These are phyloP conservation scores for Premnoplex brunnescens DNA, from an alignment of 2,797 vertebrate species.

Conservation along the genomic window DNA sequence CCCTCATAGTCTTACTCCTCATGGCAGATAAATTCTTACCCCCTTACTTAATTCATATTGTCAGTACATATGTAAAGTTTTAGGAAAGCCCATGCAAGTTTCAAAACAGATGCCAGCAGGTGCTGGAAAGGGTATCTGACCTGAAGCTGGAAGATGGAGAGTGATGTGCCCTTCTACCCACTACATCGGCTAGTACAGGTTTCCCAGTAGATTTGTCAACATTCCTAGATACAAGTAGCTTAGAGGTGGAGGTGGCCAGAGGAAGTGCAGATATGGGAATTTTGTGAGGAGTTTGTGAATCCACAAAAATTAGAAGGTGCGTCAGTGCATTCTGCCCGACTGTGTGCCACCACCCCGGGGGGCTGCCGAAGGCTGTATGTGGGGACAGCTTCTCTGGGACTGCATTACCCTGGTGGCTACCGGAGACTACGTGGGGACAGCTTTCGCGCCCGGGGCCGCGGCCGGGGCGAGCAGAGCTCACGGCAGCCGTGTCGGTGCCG, in stretches of 20 bases:
- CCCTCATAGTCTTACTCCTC: neutral
- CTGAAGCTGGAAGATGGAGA: rapidly evolving
- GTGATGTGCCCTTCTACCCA: neutral
- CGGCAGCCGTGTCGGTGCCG: neutral
- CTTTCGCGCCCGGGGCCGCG: neutral
- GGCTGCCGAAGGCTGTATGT: neutral
- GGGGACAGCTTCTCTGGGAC: no score
- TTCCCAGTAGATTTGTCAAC: neutral
- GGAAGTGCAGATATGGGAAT: neutral
- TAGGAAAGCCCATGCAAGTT: neutral
- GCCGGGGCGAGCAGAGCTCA: neutral
- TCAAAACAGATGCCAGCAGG: neutral
- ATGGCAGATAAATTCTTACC: neutral
- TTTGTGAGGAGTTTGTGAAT: neutral
- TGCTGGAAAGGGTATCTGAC: neutral
- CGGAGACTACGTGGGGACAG: neutral
- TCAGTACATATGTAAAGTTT: neutral
- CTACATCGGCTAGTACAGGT: neutral
- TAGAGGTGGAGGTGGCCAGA: neutral
- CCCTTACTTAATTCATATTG: neutral
- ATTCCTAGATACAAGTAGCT: neutral
- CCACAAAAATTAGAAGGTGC: neutral
- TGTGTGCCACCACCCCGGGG: neutral
- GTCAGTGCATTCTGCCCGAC: rapidly evolving
- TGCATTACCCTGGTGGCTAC: neutral